A percentile compares a stretch with the other conserved stretches of the same genome.
Evolutionary conservation across 2,113 vertebrate species (phyloP).

Genomic region (Panurus biarmicus): DNA sequence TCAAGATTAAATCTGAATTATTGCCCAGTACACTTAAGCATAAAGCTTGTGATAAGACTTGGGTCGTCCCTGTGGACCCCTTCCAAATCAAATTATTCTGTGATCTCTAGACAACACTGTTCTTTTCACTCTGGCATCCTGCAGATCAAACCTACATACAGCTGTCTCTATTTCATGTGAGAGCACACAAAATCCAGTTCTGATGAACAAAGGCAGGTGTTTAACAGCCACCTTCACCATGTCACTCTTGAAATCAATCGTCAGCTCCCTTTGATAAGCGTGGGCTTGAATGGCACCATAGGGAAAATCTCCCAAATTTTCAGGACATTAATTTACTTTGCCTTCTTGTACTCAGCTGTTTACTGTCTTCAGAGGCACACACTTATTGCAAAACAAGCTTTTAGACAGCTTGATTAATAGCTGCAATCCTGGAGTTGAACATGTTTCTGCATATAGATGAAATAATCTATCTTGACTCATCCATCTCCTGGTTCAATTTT

Average conservation of each 20-base stretch:
- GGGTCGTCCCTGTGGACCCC: too few relatives aligned
- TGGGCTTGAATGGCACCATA: background rate
- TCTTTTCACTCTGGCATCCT: background rate
- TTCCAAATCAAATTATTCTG: background rate
- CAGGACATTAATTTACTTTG: background rate
- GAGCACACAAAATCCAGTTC: background rate
- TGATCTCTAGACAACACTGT: too few relatives aligned
- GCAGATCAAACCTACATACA: background rate
- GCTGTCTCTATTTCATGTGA: background rate
- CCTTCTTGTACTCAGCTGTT: background rate
- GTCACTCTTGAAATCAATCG: background rate
- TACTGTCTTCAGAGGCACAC: background rate
- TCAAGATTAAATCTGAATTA: background rate
- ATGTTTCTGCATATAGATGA: background rate
- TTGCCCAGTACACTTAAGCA: background rate
- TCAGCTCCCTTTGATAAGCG: background rate
- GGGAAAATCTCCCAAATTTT: background rate
- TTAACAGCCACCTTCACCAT: background rate
- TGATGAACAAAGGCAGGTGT: background rate
- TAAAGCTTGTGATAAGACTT: background rate
- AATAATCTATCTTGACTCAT: background rate
- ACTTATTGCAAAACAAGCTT: background rate
- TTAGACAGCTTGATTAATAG: background rate
- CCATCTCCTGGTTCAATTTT: background rate
- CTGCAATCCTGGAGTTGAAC: background rate